Evolutionary conservation across 2,888 invertebrate species (phyloP), one percentile per base, ranked within the genome.

Genomic region (Mayetiola destructor): DNA sequence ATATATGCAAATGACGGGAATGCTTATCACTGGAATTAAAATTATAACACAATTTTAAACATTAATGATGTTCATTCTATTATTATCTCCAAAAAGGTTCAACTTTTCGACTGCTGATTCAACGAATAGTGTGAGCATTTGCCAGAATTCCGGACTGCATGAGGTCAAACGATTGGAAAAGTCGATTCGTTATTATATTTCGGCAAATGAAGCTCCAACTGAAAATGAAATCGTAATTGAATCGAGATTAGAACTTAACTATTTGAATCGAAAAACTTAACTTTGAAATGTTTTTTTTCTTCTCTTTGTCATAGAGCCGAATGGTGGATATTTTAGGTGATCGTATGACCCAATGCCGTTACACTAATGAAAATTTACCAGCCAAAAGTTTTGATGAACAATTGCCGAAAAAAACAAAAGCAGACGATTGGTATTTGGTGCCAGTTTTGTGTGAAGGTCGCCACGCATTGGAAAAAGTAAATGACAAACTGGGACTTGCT

Each of bases 51-150:
- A 32, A 32, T 32, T 32, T 32, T 10, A 9, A 32, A 32, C 10
- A 32, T 32, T 6, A 9, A 32, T 32, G 10, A 32, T 10, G 10
- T 32, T 32, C 10, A 59, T 61, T 60, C 58, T 35, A 23, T 73
- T 62, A n/a, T n/a, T n/a, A n/a, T 10, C 18, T 16, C 2, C 27
- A 4, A 4, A 23, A 68, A 85, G 93, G 63, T 84, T 93, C 64
- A 92, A 93, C 72, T 95, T 95, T 70, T 93, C 92, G 16, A 96
- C 96, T 37, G 85, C 97, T 0, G 90, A 90, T 69, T 95, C 94
- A 1, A 95, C 93, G 63, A 97, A 97, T 73, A 91, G 93, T 29
- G 88, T 96, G 1, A 92, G 94, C 56, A 95, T 96, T 63, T 94
- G 92, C 68, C 81, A 83, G 61, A 86, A 90, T 64, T 80, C 93